Base-by-base conservation (phyloP, 2,797 vertebrate species). In the Lophius americanus region DNA sequence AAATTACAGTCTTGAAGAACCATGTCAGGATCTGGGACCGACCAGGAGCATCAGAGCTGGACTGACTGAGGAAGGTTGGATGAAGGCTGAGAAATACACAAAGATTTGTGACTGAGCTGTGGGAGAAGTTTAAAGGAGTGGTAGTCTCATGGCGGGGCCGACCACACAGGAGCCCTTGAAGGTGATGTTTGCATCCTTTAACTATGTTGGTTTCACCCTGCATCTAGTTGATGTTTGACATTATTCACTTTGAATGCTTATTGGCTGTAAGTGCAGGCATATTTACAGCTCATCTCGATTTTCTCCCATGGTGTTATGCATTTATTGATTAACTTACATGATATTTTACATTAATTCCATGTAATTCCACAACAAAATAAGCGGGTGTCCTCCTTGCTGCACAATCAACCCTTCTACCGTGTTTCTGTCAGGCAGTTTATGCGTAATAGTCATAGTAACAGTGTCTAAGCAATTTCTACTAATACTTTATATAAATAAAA, bases 111-210 rank as follows among this genome's bases (percentile, higher is more conserved):
- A 70, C 75, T 79, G 77, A 82, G 80, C 82, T 82, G 77, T 75
- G 66, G 70, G 51, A 78, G 83, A 90, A 91, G 89, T 91, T 91
- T 83, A 64, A 86, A 85, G 78, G 75, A 86, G 86, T 46, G 75
- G 78, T 70, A 72, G 78, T 78, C 70, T 82, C 70, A 92, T 92
- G 91, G 90, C 91, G 49, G 91, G 81, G 77, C 84, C 87, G 3
- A 47, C 75, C 58, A 9, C 79, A 41, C 88, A 86, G 79, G 89
- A 91, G 85, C 90, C 85, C 2, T 4, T 90, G 73, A 93, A 92
- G 92, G 91, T 93, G 85, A 91, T 10, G 60, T 73, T 73, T 53
- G 4, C 61, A 60, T 32, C 39, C 7, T 13, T 62, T 7, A 62
- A 33, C 52, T 59, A 9, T 3, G 38, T 47, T 33, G 7, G 14